A percentile compares a stretch with the other conserved stretches of the same genome.
Evolutionary conservation across 2,888 invertebrate species (phyloP).

Genomic region (Beris morrisii): DNA sequence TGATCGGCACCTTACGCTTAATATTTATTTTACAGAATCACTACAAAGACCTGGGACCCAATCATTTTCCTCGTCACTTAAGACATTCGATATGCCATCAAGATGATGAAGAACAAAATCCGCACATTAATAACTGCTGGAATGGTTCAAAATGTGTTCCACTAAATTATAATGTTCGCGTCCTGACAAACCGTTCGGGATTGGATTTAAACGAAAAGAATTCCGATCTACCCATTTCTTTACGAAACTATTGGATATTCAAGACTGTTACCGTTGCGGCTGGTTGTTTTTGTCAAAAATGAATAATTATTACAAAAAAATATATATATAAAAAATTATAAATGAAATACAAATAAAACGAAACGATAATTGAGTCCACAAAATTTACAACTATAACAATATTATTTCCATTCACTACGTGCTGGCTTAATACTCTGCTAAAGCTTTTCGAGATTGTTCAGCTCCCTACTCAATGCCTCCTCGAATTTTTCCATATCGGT

Average conservation of each 20-base stretch:
- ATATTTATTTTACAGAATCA: constrained; percentile 46
- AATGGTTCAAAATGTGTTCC: constrained; percentile 52
- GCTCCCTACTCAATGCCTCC: constrained; percentile 9
- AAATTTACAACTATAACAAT: constrained; percentile 2
- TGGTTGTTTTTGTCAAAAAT: constrained; percentile 52
- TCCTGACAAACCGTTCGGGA: constrained; percentile 45
- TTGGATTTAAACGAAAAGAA: constrained; percentile 45
- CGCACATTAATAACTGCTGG: constrained; percentile 46
- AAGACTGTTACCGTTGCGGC: constrained; percentile 52
- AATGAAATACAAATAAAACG: constrained; percentile 4
- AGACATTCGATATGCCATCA: constrained; percentile 51
- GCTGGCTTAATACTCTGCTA: constrained; percentile 11
- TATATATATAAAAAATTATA: constrained; percentile 7
- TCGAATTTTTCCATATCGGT: constrained; percentile 28
- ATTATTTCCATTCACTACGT: constrained; percentile 4
- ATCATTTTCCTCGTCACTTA: constrained; percentile 52
- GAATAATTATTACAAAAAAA: constrained; percentile 5
- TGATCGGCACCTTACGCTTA: neutral
- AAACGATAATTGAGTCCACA: neutral
- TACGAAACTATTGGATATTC: constrained; percentile 50
- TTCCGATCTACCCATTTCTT: constrained; percentile 43
- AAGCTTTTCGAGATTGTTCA: constrained; percentile 16
- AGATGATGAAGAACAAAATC: constrained; percentile 43
- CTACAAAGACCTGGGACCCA: constrained; percentile 50
- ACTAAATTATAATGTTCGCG: constrained; percentile 53